phyloP scores from a whole-genome alignment of 2,113 vertebrate species.

The Hippocampus comes region DNA sequence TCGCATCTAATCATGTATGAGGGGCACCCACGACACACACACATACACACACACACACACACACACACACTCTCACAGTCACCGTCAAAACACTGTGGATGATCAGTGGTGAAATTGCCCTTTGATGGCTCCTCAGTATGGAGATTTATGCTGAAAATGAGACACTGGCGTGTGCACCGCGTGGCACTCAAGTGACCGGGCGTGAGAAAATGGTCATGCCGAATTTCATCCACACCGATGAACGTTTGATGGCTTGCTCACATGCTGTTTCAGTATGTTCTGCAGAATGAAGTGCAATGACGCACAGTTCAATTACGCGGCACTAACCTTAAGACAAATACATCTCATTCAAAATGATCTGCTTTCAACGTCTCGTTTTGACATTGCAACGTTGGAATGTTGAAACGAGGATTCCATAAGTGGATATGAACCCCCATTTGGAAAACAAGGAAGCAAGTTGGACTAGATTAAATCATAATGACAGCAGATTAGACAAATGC shows the following conservation, averaged over 20 bases:
- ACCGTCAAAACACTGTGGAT: conserved; percentile 11
- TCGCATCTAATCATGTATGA: conserved; percentile 60
- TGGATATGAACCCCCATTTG: not conserved
- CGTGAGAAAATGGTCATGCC: conserved; percentile 12
- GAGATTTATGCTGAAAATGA: conserved; percentile 31
- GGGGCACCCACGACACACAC: conserved; percentile 29
- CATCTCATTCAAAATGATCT: not conserved
- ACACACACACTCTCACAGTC: not conserved
- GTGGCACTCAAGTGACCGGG: conserved; percentile 21
- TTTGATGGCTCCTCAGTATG: conserved; percentile 31
- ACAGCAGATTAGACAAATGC: not conserved
- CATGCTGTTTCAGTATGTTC: conserved; percentile 6
- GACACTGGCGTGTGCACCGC: conserved; percentile 21
- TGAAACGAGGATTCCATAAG: not conserved
- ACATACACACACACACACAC: not conserved
- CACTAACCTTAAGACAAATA: not conserved
- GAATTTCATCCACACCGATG: conserved; percentile 17
- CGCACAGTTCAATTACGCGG: not conserved
- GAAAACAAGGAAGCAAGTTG: not conserved
- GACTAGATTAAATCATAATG: not conserved
- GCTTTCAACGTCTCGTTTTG: not conserved
- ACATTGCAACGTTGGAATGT: not conserved
- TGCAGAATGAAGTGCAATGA: not conserved
- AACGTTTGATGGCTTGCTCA: conserved; percentile 29
- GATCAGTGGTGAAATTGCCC: conserved; percentile 22